phyloP scores from a whole-genome alignment of 2,797 vertebrate genomes.

The Phoxinus dragarum region DNA sequence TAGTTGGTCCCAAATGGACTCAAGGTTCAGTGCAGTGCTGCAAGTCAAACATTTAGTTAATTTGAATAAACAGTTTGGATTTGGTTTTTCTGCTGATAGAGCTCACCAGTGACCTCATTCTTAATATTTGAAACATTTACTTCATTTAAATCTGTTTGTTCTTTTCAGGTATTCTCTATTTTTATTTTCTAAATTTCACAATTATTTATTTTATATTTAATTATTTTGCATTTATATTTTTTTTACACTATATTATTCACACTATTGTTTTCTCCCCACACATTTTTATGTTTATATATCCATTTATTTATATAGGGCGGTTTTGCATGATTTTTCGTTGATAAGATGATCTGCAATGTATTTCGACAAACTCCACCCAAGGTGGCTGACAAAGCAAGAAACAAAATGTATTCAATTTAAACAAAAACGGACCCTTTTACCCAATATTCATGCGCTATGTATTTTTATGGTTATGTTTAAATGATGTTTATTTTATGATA shows the following conservation, averaged over 20 bases:
- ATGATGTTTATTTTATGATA: neutral
- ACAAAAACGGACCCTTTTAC: neutral
- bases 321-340: neutral
- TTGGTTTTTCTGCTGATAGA: neutral
- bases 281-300: neutral
- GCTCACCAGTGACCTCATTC: neutral
- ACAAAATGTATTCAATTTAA: neutral
- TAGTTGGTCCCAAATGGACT: constrained; percentile 3
- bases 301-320: neutral
- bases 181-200: neutral
- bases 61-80: constrained; percentile 15
- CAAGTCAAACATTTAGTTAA: constrained; percentile 6
- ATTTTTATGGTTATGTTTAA: neutral
- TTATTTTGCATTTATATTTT: neutral
- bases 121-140: neutral
- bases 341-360: neutral
- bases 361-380: neutral
- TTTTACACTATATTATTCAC: neutral
- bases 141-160: neutral
- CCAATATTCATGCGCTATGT: neutral
- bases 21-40: constrained; percentile 2
- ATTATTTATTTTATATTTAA: neutral
- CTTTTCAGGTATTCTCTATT: neutral
- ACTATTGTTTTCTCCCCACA: neutral
- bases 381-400: neutral